Base-by-base conservation (phyloP, 2,888 invertebrate genomes). In the Machimus atricapillus region DNA sequence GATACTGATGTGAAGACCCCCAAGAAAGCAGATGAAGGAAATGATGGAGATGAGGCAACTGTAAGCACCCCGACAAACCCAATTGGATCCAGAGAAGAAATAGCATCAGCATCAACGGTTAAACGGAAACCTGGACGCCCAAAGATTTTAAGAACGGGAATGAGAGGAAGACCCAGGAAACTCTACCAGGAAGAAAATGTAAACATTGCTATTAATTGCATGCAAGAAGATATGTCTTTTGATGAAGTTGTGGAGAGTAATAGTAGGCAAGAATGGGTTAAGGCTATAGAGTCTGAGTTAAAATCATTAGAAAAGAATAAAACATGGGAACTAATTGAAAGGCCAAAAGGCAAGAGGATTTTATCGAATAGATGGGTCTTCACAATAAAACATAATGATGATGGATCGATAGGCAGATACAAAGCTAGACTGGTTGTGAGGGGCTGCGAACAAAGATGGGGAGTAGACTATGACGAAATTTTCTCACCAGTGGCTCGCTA, bases 331-430 rank as follows among this genome's bases (percentile, higher is more conserved):
- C 14, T 86, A 52, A 66, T 87, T 6, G 37, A 88, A 76, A 79
- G 76, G 40, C 87, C 87, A 56, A 2, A 73, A n/a, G 76, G 46
- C 12, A 85, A 73, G 23, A 73, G 19, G 19, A 9, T 43, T 66
- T 9, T 40, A 40, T 40, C 40, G 40, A 40, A 40, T 40, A 40
- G 40, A 40, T 40, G 40, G 40, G 40, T 40, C 3, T 52, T 52
- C 52, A 1, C 40, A 9, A 27, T 89, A 8, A 89, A 88, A 58
- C 66, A 85, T n/a, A 76, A 87, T 83, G 52, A 27, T 9, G 85
- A 88, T 23, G 89, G 89, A 23, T n/a, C 83, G 9, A 8, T 66
- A 19, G 52, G 9, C 31, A 88, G 79, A 82, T 88, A 86, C 34
- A 86, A 88, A 34, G 85, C 86, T 34, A 46, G 88, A 76, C n/a